Evolutionary conservation across 2,888 invertebrate genomes (phyloP).

Genomic region (Ceraclea dissimilis): DNA sequence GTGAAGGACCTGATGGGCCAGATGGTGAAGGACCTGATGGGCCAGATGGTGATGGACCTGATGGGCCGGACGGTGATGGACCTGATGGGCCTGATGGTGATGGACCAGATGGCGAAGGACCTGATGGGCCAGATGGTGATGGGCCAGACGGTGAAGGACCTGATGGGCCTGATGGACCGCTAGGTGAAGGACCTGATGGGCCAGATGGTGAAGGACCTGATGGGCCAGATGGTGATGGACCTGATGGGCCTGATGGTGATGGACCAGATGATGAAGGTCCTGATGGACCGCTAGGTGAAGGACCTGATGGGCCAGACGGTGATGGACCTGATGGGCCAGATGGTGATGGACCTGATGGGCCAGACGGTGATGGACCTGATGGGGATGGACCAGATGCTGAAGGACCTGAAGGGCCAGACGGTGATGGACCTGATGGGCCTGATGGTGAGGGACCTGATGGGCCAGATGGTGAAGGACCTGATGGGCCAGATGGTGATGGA

Average conservation of each 20-base stretch:
- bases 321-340: neutral
- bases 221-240: neutral
- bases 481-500: neutral
- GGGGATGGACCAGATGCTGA: neutral
- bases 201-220: neutral
- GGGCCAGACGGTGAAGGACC: neutral
- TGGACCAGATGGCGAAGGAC: neutral
- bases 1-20: neutral
- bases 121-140: neutral
- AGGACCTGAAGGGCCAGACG: neutral
- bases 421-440: neutral
- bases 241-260: neutral
- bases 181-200: neutral
- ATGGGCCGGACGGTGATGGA: neutral
- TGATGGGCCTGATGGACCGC: neutral
- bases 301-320: neutral
- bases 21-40: neutral
- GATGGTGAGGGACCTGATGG: neutral
- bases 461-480: neutral
- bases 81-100: neutral
- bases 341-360: neutral
- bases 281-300: neutral
- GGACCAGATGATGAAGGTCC: neutral
- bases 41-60: neutral
- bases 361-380: neutral